Base-by-base conservation (phyloP, 2,797 vertebrate genomes). In the Gymnothorax reevesii region DNA sequence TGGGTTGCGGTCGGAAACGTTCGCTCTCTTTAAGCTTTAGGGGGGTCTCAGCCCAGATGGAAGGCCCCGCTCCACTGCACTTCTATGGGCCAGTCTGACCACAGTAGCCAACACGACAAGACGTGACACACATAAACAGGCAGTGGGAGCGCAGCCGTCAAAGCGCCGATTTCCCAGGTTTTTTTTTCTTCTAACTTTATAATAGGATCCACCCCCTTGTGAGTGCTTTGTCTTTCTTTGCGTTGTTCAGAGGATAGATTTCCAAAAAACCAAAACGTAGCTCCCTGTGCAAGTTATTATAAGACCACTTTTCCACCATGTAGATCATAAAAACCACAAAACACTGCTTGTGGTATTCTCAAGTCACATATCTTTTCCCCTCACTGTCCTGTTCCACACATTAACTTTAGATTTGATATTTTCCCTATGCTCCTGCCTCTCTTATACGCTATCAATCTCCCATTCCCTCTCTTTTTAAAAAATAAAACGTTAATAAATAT, bases 401-500 rank as follows among this genome's bases (percentile, higher is more conserved):
- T 89, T 89, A 87, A 89, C 88, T 86, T 84, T 86, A 89, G 91
- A 94, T 92, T 93, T 93, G 93, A 92, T 91, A 87, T 93, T 94
- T 94, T 92, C 91, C 92, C 90, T 89, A 87, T 89, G 86, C 86
- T 55, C 89, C 92, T 91, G 88, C 90, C 86, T 87, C 73, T 88
- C 49, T 86, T 79, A 87, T 90, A 85, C 87, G 93, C 82, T 87
- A 93, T 94, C 91, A 92, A 93, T 94, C 89, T 92, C 91, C 93
- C 90, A 49, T 84, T 94, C 94, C 94, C 77, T 91, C 88, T 89
- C 91, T 90, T 87, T 89, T 89, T 89, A 85, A 42, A 57, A 88
- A 90, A 90, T 85, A 87, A 89, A 91, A 87, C 27, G 79, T 88
- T 93, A 94, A 94, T 90, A 90, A 93, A 92, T 94, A 94, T 95